Evolutionary conservation across 2,113 vertebrate species (phyloP).

Genomic region (Phylloscopus trochilus): DNA sequence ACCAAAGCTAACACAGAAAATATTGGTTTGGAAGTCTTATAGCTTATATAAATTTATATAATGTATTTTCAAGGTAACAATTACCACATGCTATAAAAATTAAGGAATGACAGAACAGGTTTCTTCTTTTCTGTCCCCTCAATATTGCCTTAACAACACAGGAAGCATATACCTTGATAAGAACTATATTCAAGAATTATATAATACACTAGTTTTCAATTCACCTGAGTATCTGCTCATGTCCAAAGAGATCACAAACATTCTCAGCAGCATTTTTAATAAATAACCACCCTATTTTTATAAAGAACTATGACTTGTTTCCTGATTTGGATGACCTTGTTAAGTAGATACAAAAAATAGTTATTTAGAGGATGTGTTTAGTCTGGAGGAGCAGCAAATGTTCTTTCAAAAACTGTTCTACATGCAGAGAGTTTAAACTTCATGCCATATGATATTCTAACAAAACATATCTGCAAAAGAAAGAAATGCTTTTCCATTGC

Average conservation of each 20-base stretch:
- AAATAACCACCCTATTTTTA: background rate
- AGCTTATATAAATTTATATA: background rate
- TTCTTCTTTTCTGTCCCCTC: background rate
- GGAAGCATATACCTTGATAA: background rate
- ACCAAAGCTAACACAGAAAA: background rate
- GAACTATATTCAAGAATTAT: background rate
- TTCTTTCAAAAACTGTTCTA: background rate
- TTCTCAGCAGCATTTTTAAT: background rate
- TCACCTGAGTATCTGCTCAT: background rate
- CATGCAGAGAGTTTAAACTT: background rate
- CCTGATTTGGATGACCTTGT: background rate
- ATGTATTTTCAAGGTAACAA: background rate
- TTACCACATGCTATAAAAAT: background rate
- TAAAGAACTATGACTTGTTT: background rate
- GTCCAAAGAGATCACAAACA: background rate
- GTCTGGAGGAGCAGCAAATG: background rate
- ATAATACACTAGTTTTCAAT: background rate
- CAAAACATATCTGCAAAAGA: background rate
- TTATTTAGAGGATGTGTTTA: background rate
- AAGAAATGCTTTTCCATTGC: background rate
- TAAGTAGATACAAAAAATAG: background rate
- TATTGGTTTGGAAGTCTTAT: background rate
- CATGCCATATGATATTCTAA: background rate
- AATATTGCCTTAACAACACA: background rate
- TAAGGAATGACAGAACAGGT: background rate